Evolutionary conservation across 2,888 invertebrate species (phyloP), one percentile per base, ranked within the genome.

Genomic region (Drosophila sordidapex): DNA sequence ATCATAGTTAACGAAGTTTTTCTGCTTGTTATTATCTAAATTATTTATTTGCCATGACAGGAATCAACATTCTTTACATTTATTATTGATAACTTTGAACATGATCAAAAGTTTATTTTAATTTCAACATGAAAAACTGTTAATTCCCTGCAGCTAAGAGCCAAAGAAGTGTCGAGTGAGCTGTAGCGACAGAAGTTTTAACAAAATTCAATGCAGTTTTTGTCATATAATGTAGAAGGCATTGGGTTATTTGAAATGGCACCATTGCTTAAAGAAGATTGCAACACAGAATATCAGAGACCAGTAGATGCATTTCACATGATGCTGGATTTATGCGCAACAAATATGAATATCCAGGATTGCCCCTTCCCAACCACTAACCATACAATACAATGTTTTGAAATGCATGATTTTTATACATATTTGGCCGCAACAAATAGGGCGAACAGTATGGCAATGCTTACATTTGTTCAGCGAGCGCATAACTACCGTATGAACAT

Each of bases 391-490:
- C 21, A 57, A 68, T 67, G 66, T 62, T 76, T 71, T 80, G 52
- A 68, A 79, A 81, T 79, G 54, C 68, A 77, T 81, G 81, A 69
- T 72, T 76, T 71, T 72, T 68, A 63, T 54, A 54, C 36, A 54
- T 67, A 48, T 31, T 35, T 61, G 48, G 53, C 62, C 54, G 43
- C 46, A 74, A 40, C 74, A 74, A 61, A 53, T 31, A 33, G 46
- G 40, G 38, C 49, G 43, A 54, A 48, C n/a, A 15, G 21, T 57
- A 31, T 15, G 53, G 36, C 76, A 27, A 43, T 76, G 81, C 81
- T 68, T 63, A 71, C 60, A 65, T 74, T 73, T 71, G 76, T 48
- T 49, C 64, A 58, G 61, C 49, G 38, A 56, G 65, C 52, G 56
- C 70, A 61, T 65, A 72, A 70, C 71, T 63, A 59, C 59, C 58